Percentiles rank a stretch among this genome's conserved stretches.
These are phyloP conservation scores for Cheilosia soror DNA, from an alignment of 2,888 invertebrate species.

Conservation along the genomic window DNA sequence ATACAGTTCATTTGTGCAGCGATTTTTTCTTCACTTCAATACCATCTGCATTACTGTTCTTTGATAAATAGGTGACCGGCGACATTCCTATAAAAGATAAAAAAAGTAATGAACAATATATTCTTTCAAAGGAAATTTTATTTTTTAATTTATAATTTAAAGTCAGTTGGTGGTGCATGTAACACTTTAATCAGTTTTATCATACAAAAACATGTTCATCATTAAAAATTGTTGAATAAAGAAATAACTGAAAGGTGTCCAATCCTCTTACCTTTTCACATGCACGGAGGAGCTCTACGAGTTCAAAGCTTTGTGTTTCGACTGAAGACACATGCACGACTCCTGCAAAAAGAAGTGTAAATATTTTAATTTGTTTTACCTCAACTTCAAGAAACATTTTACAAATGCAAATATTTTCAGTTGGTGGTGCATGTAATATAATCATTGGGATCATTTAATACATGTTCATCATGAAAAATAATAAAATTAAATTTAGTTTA, in stretches of 20 bases:
- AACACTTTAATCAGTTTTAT: constrained; percentile 28
- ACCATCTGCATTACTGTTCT: no score
- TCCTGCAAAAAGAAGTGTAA: no score
- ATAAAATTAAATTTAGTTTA: no score
- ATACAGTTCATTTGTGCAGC: no score
- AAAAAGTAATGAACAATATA: background rate
- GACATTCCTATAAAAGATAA: background rate
- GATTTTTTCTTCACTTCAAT: no score
- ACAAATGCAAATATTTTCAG: background rate
- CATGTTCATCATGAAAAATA: constrained; percentile 38
- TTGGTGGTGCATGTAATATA: constrained; percentile 54
- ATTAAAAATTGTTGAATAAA: background rate
- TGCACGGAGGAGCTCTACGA: no score
- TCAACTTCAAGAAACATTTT: background rate
- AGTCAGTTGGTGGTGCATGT: constrained; percentile 46
- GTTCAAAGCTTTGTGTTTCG: no score
- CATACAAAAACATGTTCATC: constrained; percentile 42
- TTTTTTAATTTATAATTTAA: background rate
- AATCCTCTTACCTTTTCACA: no score
- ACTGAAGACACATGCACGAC: no score
- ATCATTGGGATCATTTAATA: constrained; percentile 31
- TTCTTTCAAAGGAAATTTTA: background rate
- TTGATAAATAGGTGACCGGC: no score
- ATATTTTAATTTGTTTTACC: no score
- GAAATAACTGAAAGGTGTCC: background rate